phyloP scores from a whole-genome alignment of 2,113 vertebrate species.

The Aldabrachelys gigantea region DNA sequence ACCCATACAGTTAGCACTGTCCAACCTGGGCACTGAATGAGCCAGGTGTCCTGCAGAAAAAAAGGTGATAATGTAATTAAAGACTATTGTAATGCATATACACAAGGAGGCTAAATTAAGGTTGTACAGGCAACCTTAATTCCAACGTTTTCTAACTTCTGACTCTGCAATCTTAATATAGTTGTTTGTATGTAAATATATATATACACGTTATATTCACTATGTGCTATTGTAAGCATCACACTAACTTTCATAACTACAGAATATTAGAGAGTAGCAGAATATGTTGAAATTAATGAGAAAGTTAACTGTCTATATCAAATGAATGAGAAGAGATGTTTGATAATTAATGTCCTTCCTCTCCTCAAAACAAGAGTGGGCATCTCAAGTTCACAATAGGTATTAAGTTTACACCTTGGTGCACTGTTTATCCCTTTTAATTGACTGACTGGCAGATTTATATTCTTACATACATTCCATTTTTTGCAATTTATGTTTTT shows the following conservation, averaged over 20 bases:
- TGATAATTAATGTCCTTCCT: too few relatives aligned
- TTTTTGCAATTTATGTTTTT: not conserved
- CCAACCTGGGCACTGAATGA: not conserved
- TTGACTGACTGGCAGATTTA: not conserved
- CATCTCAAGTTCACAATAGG: not conserved
- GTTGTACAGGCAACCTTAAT: too few relatives aligned
- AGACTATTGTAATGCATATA: not conserved
- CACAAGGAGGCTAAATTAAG: not conserved
- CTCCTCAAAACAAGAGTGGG: not conserved
- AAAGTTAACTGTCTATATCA: not conserved
- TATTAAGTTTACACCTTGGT: not conserved
- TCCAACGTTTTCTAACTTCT: not conserved
- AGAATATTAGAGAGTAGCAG: not conserved
- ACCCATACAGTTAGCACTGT: not conserved
- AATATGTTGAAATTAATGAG: not conserved
- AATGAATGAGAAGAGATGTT: too few relatives aligned
- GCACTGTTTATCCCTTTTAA: not conserved
- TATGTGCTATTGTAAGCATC: not conserved
- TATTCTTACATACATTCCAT: not conserved
- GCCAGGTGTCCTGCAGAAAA: not conserved
- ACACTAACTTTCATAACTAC: not conserved
- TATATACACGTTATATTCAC: accelerated
- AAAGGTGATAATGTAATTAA: not conserved
- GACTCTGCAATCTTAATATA: accelerated
- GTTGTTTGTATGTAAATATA: not conserved